Evolutionary conservation across 2,888 invertebrate genomes (phyloP).

Genomic region (Hedychridium roseum): DNA sequence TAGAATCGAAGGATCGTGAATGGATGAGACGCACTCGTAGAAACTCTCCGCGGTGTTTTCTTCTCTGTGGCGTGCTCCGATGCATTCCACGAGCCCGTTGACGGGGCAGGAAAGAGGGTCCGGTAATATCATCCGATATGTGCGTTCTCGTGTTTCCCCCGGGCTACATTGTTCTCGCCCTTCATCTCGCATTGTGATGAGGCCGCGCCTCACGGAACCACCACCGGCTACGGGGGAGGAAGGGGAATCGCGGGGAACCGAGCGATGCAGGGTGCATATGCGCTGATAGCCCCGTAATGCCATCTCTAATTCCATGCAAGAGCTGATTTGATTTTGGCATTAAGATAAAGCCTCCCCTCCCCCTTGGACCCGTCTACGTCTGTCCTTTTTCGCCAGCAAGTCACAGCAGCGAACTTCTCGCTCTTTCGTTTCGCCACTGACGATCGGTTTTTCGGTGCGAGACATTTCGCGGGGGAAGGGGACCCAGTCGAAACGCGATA

Average conservation of each 20-base stretch:
- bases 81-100: constrained; percentile 16
- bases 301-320: constrained; percentile 62
- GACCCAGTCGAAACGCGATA: constrained; percentile 37
- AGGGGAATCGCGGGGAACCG: constrained; percentile 18
- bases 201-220: constrained; percentile 38
- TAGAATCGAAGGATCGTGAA: background rate
- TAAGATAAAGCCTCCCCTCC: constrained; percentile 57
- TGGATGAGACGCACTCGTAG: background rate
- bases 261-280: constrained; percentile 55
- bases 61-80: constrained; percentile 9
- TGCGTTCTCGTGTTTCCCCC: constrained; percentile 58
- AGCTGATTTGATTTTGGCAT: constrained; percentile 64
- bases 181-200: constrained; percentile 52
- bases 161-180: constrained; percentile 58
- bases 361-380: constrained; percentile 11
- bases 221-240: constrained; percentile 23
- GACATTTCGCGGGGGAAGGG: constrained; percentile 32
- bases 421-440: constrained; percentile 12
- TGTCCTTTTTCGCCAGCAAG: constrained; percentile 10
- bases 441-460: constrained; percentile 24
- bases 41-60: constrained; percentile 8
- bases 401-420: constrained; percentile 22
- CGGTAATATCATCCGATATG: constrained; percentile 59
- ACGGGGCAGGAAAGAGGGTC: constrained; percentile 41
- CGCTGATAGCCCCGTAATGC: constrained; percentile 62